phyloP scores from a whole-genome alignment of 2,113 vertebrate species.

The mouse (Mus musculus) region DNA sequence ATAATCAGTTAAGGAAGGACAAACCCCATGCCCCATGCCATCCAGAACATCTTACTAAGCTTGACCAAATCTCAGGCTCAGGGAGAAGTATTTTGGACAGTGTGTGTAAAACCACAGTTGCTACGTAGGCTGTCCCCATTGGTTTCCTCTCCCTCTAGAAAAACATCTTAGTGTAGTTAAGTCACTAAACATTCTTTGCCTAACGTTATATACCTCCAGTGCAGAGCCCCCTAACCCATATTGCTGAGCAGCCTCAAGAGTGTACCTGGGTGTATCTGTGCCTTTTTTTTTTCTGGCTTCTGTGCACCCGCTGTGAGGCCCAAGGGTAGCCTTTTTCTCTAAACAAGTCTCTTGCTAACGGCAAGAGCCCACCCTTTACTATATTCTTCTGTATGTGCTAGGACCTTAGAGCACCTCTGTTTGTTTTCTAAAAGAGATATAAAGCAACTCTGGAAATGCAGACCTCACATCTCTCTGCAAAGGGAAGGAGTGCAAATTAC shows the following conservation, averaged over 20 bases:
- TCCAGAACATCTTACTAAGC: background rate
- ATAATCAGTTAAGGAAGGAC: background rate
- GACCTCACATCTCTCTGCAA: background rate
- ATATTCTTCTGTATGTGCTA: background rate
- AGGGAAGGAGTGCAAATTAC: background rate
- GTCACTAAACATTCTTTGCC: background rate
- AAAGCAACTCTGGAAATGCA: background rate
- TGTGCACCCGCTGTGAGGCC: too few species aligned
- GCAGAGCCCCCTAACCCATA: background rate
- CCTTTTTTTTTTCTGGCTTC: fast-evolving
- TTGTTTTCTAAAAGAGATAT: background rate
- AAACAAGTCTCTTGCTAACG: background rate
- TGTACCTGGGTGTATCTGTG: background rate
- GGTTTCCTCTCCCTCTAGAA: background rate
- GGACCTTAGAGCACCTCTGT: background rate
- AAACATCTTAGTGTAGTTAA: background rate
- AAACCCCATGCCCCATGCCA: background rate
- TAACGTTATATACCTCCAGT: background rate
- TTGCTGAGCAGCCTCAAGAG: fast-evolving
- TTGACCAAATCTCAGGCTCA: background rate
- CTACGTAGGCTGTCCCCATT: background rate
- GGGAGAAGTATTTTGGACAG: background rate
- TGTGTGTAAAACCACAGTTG: background rate
- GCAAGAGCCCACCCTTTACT: background rate
- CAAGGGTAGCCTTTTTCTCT: background rate